Conservation (phyloP, 2,888 invertebrate species). For the Melinaea menophilus region DNA sequence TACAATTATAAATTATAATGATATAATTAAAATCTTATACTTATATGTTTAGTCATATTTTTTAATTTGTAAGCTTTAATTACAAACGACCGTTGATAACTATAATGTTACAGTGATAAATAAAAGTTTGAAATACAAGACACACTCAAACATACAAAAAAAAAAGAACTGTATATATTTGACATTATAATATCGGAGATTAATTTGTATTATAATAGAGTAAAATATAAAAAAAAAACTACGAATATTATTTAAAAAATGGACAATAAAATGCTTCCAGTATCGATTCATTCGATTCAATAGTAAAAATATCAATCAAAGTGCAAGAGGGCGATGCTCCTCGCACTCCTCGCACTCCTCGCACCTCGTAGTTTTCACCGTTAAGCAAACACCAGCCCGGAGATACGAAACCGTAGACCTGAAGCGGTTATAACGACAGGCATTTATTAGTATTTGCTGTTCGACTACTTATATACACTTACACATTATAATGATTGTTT, state of each 20-base stretch:
- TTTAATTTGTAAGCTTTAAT: too few relatives aligned
- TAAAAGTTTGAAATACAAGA: too few relatives aligned
- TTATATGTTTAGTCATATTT: too few relatives aligned
- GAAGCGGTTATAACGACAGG: background rate
- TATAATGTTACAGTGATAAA: too few relatives aligned
- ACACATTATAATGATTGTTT: too few relatives aligned
- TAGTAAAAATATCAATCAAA: background rate
- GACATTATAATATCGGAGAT: too few relatives aligned
- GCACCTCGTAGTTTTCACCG: conserved; percentile 2
- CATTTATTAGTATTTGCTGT: background rate
- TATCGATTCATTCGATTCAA: conserved; percentile 1
- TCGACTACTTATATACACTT: background rate
- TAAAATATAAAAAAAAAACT: too few relatives aligned
- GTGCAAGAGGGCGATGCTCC: conserved; percentile 6
- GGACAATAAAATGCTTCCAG: background rate
- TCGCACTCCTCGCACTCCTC: conserved; percentile 3
- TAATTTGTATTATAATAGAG: background rate
- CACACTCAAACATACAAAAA: too few relatives aligned
- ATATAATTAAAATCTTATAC: too few relatives aligned
- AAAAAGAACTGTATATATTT: background rate
- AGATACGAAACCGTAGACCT: background rate
- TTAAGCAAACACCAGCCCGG: conserved; percentile 5
- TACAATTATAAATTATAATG: too few relatives aligned
- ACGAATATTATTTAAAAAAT: too few relatives aligned
- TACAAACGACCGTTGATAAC: background rate